Base-by-base conservation (phyloP, 2,888 invertebrate species). In the Cerastis leucographa region DNA sequence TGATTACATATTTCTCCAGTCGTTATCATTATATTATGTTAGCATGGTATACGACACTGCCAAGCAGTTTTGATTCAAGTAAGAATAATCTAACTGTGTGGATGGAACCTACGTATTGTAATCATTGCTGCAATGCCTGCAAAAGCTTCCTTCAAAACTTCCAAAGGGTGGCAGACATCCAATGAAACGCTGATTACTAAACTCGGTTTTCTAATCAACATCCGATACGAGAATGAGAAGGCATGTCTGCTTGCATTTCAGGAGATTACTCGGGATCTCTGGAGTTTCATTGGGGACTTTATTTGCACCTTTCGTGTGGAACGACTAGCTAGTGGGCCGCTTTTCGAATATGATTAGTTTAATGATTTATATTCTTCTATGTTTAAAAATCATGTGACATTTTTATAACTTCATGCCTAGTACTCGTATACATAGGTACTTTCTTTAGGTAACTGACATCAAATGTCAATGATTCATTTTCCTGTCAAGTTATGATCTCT, bases 1-100 rank as follows among this genome's bases (percentile, higher is more conserved):
- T 64, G 67, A 69, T 73, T 74, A 81, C 61, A 74, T 44, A 69
- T 51, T 65, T 35, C 35, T 51, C 61, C 61, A 35, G 29, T 14
- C 49, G 17, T 67, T n/a, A 64, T 35, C 35, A 35, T 35, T 35
- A 35, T 35, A 35, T 62, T 54, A 54, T 74, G 42, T 44, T 71
- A 59, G n/a, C 46, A 46, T 25, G 40, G 19, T 40, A 22, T 56
- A 67, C 8, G 12, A 51, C n/a, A 71, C n/a, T 69, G 54, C 17
- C 25, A 42, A 65, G 14, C 22, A 54, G 29, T 77, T 82, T 77
- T 71, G 0, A 22, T 62, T 51, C 59, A 42, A 68, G 49, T 40
- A 14, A 42, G 42, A 35, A 6, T 42, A 29, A 42, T 72, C 19
- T 11, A 14, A 25, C 29, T 56, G 19, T 44, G 19, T 35, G 44